Conservation (phyloP, 2,888 invertebrate genomes). For the Nomada goodeniana region DNA sequence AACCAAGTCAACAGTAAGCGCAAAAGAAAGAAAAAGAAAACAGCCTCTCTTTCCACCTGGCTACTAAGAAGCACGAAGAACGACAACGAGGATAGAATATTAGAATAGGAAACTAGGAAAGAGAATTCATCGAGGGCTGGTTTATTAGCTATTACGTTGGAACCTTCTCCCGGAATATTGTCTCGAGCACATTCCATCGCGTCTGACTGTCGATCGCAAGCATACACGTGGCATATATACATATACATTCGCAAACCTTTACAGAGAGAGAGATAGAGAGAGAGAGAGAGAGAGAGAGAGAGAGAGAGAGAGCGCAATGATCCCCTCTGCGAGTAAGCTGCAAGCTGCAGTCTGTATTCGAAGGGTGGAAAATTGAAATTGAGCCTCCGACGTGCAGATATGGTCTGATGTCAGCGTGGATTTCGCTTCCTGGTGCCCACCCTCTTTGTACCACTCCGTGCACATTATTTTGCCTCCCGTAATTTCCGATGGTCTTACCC, state of each 20-base stretch:
- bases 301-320: constrained; percentile 24
- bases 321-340: constrained; percentile 57
- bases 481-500: constrained; percentile 36
- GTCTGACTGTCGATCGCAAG: constrained; percentile 54
- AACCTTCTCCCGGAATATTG: constrained; percentile 63
- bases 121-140: constrained; percentile 62
- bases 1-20: constrained; percentile 49
- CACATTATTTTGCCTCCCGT: constrained; percentile 42
- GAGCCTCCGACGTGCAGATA: constrained; percentile 59
- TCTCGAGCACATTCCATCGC: constrained; percentile 54
- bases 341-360: constrained; percentile 67
- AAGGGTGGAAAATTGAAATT: constrained; percentile 73
- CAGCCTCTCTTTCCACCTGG: neutral
- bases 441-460: constrained; percentile 27
- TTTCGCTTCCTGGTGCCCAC: constrained; percentile 13
- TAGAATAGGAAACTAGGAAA: constrained; percentile 52
- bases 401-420: constrained; percentile 52
- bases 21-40: neutral
- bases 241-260: neutral
- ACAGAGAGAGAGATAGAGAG: too few species aligned
- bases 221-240: neutral
- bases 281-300: too few species aligned
- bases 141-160: constrained; percentile 67
- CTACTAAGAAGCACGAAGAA: too few species aligned
- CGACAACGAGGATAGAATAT: constrained; percentile 38